Base-by-base conservation (phyloP, 2,888 invertebrate genomes). In the Leptinotarsa haldemani region DNA sequence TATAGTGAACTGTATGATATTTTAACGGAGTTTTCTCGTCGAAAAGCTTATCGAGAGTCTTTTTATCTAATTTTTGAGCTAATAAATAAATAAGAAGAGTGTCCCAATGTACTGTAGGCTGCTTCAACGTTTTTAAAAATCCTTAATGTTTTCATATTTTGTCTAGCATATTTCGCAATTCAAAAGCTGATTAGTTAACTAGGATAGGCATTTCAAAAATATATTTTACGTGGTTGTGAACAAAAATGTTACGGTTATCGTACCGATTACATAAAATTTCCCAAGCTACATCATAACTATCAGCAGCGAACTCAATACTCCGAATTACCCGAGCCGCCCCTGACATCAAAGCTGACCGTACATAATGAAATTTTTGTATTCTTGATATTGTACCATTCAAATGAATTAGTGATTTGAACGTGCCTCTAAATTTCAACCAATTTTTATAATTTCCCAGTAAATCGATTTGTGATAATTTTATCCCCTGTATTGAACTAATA, bases 331-430 rank as follows among this genome's bases (percentile, higher is more conserved):
- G 58, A 47, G 58, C 61, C 20, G 69, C 69, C 53, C 61, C 20
- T 46, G 56, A 40, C 7, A 9, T 5, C 20, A 68, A 53, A 25
- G 56, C 25, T n/a, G 56, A 22, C 2, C 53, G 25, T 25, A 68
- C 40, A 52, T 69, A 69, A 48, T 63, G 69, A 69, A 69, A 69
- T 25, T 69, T 69, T 18, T 48, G 58, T 61, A 69, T 25, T 16
- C 22, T 56, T n/a, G n/a, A 22, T 22, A 61, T 58, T 16, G 3
- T 30, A 22, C 0, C 46, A 46, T 61, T 61, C 47, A 56, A 47
- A 47, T 58, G 40, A 22, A 69, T 48, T 3, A 69, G 46, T 20
- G 61, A 58, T 22, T 69, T 61, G 20, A 47, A 69, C 16, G 63
- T 61, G 22, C 50, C 69, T 20, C 48, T 9, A 47, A 61, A 69